A percentile compares a stretch with the other conserved stretches of the same genome.
Conservation (phyloP, 2,113 vertebrate species). For the Pipra filicauda region DNA sequence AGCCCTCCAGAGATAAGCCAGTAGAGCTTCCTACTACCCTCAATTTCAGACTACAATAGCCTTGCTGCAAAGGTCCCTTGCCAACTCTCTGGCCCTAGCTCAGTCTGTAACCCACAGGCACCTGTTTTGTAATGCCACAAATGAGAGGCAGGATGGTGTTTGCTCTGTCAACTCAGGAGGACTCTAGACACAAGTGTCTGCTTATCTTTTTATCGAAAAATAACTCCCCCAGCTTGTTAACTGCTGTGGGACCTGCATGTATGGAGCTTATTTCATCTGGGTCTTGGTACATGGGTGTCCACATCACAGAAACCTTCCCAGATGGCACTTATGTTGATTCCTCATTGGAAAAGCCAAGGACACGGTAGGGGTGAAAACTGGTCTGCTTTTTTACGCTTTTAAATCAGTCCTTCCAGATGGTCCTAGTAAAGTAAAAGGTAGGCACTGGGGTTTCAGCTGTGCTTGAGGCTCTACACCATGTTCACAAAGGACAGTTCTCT, state of each 20-base stretch:
- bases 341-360: background rate
- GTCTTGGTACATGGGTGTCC: background rate
- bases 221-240: background rate
- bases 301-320: slow-evolving; percentile 21
- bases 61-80: background rate
- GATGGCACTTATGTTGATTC: background rate
- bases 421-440: background rate
- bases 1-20: background rate
- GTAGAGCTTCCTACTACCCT: background rate
- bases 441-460: rapidly evolving
- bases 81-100: background rate
- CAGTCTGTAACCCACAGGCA: background rate
- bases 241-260: background rate
- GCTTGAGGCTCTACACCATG: background rate
- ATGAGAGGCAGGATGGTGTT: background rate
- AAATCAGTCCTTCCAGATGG: slow-evolving; percentile 10
- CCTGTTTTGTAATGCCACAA: background rate
- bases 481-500: background rate
- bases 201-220: background rate
- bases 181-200: background rate
- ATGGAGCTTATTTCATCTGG: background rate
- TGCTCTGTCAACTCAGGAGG: background rate
- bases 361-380: background rate
- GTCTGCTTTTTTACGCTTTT: background rate
- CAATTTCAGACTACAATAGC: background rate